Base-by-base conservation (phyloP, 2,888 invertebrate species). In the Cecidostiba fungosa region DNA sequence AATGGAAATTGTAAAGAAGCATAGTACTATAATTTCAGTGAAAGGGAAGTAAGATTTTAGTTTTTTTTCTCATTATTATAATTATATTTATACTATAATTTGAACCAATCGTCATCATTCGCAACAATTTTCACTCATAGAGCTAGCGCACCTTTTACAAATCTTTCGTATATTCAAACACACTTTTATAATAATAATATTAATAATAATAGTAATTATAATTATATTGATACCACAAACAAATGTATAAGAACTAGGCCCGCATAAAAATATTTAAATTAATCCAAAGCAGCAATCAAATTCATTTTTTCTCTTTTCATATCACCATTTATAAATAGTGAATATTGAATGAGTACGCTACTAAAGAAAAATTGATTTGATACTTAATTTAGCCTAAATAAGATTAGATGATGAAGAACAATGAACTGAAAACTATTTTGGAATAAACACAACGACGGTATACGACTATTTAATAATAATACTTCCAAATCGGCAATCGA, bases 211-310 rank as follows among this genome's bases (percentile, higher is more conserved):
- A 85, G 36, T 82, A 82, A 85, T 81, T 81, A 62, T 88, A 89
- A 87, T 89, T 87, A 89, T 86, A 80, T 88, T 84, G 86, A 78
- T 86, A 82, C 81, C 82, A 78, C 84, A 82, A 89, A 90, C 88
- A 89, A 89, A 88, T 88, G 86, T 88, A 89, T 90, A 90, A 91
- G 91, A 92, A 88, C 90, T 90, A 90, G 90, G 90, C 90, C 90
- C 89, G 85, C 85, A 85, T 82, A 87, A 73, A 81, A 82, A 85
- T 79, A 81, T 84, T 84, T 76, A 83, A 80, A 79, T 84, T 81
- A 73, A 66, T 86, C 77, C 72, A 86, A 84, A 86, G 59, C 72
- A 78, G 77, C 23, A 50, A 82, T 82, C 73, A 81, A 81, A 74
- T 86, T 59, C 77, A 82, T 59, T 73, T 82, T 86, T 73, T 70